phyloP scores from a whole-genome alignment of 2,113 vertebrate species.

The Numenius arquata region DNA sequence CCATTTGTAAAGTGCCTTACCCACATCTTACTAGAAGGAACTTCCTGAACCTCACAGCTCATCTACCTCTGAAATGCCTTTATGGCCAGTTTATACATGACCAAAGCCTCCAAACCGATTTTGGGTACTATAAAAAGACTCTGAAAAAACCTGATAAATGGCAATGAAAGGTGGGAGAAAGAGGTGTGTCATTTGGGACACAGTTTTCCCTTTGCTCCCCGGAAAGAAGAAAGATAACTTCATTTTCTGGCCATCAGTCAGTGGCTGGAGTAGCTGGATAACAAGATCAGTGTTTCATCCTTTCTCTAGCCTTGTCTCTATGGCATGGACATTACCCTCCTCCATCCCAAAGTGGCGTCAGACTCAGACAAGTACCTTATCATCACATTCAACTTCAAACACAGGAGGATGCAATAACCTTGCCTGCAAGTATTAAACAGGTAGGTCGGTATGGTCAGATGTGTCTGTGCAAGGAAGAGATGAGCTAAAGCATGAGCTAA shows the following conservation, averaged over 20 bases:
- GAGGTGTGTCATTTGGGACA: background rate
- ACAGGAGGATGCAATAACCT: background rate
- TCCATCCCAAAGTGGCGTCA: rapidly evolving
- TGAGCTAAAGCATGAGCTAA: background rate
- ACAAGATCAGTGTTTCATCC: background rate
- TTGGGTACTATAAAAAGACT: background rate
- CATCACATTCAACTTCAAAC: background rate
- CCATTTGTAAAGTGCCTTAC: background rate
- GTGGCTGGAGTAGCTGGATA: background rate
- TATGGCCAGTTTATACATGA: background rate
- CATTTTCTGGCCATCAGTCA: background rate
- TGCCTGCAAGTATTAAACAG: background rate
- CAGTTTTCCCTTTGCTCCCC: background rate
- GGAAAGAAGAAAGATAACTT: background rate
- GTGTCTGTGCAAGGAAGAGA: background rate
- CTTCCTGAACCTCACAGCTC: background rate
- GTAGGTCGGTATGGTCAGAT: background rate
- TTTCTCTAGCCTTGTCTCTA: rapidly evolving
- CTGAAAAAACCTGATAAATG: background rate
- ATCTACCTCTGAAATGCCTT: background rate
- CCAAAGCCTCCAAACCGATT: background rate
- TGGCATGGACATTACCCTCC: background rate
- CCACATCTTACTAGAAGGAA: background rate
- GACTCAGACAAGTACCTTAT: background rate
- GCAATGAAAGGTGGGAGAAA: background rate